Evolutionary conservation across 2,797 vertebrate genomes (phyloP), one percentile per base, ranked within the genome.

Genomic region (Chlorospingus flavigularis): DNA sequence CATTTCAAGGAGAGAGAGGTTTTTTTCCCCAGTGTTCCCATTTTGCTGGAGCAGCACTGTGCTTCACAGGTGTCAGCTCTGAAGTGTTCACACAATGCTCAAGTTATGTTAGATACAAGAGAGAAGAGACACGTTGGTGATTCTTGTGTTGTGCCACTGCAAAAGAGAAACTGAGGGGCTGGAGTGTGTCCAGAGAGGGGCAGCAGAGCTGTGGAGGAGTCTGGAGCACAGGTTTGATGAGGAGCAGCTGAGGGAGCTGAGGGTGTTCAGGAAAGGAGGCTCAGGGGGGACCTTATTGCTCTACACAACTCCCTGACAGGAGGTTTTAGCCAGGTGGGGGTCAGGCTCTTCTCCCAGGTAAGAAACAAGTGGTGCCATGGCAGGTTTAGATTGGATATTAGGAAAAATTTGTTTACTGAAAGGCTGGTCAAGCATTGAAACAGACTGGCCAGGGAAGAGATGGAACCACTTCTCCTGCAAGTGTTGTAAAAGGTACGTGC

Each of bases 251-350:
- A 63, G 4, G 23, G 48, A 54, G 40, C 48, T 28, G 31, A 20
- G 70, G 7, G 26, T 23, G n/a, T 2, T 51, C 62, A 51, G 53
- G 21, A 58, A 31, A 51, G 43, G 37, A 67, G 23, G n/a, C 23
- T 58, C 8, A 3, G 14, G 8, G 4, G 7, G 2, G 2, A 48
- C 28, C 5, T 13, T 16, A 54, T 0, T 30, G 25, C 11, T n/a
- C 48, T 37, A 35, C 23, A 61, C 7, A 42, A 37, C 11, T 68
- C 26, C 11, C 48, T 62, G 42, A 18, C 7, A 57, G 20, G 28
- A 70, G 50, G 6, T 1, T 76, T 24, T 9, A 70, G 14, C 8
- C 35, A 55, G 14, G 4, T 39, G 12, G 11, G 42, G 5, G 7
- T 19, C 1, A 1, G 40, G 17, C 21, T 77, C 39, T 33, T 23